These are phyloP conservation scores for Drosophila varians DNA, from an alignment of 1,140 invertebrate species.

Conservation along the genomic window DNA sequence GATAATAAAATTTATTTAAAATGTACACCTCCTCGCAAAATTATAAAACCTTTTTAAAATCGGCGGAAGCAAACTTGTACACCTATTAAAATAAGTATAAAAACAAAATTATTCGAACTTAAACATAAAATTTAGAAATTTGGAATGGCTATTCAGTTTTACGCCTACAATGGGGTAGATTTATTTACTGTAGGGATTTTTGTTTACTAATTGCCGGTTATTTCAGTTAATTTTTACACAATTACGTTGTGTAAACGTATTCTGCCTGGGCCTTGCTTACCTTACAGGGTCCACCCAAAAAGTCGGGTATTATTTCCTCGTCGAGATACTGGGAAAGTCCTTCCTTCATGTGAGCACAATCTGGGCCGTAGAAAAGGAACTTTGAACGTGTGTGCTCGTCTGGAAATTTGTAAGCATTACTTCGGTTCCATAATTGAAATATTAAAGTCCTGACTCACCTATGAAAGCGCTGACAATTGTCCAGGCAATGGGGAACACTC, in stretches of 20 bases:
- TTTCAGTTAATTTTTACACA: neutral
- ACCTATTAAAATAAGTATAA: neutral
- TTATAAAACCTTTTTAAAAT: neutral
- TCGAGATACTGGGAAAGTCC: conserved; percentile 94
- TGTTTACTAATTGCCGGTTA: neutral
- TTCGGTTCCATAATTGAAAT: too few relatives aligned
- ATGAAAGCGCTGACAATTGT: conserved; percentile 98
- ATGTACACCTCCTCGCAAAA: neutral
- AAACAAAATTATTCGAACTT: neutral
- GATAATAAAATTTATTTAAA: too few relatives aligned
- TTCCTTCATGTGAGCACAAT: conserved; percentile 91
- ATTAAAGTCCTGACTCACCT: conserved; percentile 85
- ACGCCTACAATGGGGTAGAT: neutral
- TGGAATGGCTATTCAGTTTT: neutral
- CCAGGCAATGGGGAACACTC: conserved; percentile 98
- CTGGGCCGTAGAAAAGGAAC: conserved; percentile 96
- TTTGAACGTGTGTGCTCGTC: conserved; percentile 97
- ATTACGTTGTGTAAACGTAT: neutral
- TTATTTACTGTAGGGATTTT: neutral
- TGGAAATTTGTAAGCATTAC: conserved; percentile 77
- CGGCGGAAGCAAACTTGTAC: neutral
- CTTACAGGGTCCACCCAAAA: conserved; percentile 94
- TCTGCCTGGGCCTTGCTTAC: conserved; percentile 86
- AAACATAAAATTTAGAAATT: neutral
- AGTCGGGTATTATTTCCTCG: conserved; percentile 94